Conservation (phyloP, 1,140 invertebrate species). For the Venturia canescens region DNA sequence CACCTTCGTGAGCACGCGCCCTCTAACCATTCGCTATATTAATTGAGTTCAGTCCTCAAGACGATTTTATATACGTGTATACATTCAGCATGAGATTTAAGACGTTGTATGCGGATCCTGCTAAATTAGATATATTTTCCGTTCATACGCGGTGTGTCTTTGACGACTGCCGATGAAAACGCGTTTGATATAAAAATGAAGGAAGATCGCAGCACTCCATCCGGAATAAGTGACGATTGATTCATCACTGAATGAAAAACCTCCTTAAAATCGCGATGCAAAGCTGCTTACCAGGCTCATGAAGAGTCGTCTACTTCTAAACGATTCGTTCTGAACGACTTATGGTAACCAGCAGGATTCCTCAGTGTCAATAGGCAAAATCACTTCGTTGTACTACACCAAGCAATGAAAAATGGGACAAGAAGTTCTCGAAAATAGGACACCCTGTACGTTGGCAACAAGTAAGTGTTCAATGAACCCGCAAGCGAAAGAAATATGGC, state of each 20-base stretch:
- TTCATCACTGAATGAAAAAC: too few species aligned
- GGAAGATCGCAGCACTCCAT: too few species aligned
- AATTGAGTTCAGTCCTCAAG: conserved; percentile 38
- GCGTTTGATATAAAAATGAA: too few species aligned
- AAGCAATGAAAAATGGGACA: neutral
- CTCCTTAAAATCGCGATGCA: too few species aligned
- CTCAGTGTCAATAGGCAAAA: too few species aligned
- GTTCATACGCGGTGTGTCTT: neutral
- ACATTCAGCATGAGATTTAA: conserved; percentile 25
- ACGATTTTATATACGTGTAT: neutral
- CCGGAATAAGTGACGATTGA: too few species aligned
- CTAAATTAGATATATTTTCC: conserved; percentile 19
- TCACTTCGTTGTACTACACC: too few species aligned
- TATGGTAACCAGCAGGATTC: too few species aligned
- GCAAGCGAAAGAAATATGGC: neutral
- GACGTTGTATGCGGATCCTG: conserved; percentile 17
- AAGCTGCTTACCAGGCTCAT: too few species aligned
- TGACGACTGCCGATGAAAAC: too few species aligned
- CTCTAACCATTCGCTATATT: conserved; percentile 40
- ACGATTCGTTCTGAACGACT: too few species aligned
- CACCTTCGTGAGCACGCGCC: conserved; percentile 43
- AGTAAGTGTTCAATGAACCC: neutral
- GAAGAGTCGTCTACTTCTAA: too few species aligned
- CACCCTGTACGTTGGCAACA: neutral
- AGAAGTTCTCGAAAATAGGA: neutral